Percentiles rank a stretch among this genome's conserved stretches.
phyloP scores from a whole-genome alignment of 2,113 vertebrate genomes.

The Sphyrna mokarran region DNA sequence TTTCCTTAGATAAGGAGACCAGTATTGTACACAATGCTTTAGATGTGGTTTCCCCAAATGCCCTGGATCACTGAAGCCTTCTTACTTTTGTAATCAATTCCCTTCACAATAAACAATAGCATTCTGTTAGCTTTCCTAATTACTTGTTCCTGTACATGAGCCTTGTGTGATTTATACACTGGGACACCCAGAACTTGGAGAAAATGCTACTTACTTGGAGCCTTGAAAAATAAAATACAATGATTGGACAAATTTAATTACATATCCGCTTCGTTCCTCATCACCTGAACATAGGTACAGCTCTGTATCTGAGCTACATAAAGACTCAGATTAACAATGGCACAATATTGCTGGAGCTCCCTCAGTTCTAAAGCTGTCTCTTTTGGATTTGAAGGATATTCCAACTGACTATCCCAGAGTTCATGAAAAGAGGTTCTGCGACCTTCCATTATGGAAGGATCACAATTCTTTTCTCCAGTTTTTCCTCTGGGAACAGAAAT shows the following conservation, averaged over 20 bases:
- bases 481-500: slow-evolving; percentile 73
- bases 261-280: not conserved
- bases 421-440: not conserved
- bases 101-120: no score
- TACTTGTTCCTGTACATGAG: no score
- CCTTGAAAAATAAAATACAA: not conserved
- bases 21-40: no score
- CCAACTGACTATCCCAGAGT: not conserved
- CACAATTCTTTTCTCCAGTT: slow-evolving; percentile 83
- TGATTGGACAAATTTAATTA: not conserved
- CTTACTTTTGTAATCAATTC: no score
- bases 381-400: no score
- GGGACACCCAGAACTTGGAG: no score
- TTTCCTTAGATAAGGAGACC: no score
- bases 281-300: not conserved
- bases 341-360: not conserved
- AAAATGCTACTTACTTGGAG: not conserved
- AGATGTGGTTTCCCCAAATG: no score
- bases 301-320: not conserved
- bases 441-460: slow-evolving; percentile 61
- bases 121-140: no score
- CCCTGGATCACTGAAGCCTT: no score
- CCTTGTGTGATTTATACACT: no score
- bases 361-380: not conserved
- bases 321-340: not conserved